Evolutionary conservation across 1,140 invertebrate genomes (phyloP).

Genomic region (Trinorchestia longiramus): DNA sequence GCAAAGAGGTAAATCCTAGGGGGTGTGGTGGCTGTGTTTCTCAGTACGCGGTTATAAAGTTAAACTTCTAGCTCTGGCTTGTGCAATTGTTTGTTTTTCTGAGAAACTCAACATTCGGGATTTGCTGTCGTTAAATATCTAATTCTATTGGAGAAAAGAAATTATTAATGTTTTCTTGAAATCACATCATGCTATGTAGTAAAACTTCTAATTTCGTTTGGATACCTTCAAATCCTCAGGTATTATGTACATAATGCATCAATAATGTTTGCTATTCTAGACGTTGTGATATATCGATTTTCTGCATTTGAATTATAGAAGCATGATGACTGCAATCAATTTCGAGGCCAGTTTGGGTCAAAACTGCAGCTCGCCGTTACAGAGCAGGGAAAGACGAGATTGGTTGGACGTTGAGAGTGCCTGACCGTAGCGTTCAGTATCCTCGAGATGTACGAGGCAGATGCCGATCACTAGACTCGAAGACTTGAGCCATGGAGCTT

Average conservation of each 20-base stretch:
- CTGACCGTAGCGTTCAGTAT: too few species aligned
- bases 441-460: too few species aligned
- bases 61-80: not conserved
- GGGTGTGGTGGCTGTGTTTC: constrained; percentile 30
- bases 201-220: not conserved
- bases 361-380: not conserved
- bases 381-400: not conserved
- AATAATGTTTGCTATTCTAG: not conserved
- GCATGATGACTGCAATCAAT: not conserved
- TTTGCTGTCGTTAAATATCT: not conserved
- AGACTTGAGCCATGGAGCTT: too few species aligned
- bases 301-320: not conserved
- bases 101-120: not conserved
- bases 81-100: not conserved
- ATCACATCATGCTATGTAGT: not conserved
- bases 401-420: too few species aligned
- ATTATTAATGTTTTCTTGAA: not conserved
- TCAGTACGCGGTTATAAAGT: not conserved
- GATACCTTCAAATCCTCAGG: not conserved
- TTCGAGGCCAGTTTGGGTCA: not conserved
- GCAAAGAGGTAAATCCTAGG: constrained; percentile 31
- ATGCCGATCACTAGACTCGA: too few species aligned
- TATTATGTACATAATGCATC: not conserved
- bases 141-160: not conserved
- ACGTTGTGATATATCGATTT: not conserved